Conservation (phyloP, 2,113 vertebrate genomes). For the Passer domesticus region DNA sequence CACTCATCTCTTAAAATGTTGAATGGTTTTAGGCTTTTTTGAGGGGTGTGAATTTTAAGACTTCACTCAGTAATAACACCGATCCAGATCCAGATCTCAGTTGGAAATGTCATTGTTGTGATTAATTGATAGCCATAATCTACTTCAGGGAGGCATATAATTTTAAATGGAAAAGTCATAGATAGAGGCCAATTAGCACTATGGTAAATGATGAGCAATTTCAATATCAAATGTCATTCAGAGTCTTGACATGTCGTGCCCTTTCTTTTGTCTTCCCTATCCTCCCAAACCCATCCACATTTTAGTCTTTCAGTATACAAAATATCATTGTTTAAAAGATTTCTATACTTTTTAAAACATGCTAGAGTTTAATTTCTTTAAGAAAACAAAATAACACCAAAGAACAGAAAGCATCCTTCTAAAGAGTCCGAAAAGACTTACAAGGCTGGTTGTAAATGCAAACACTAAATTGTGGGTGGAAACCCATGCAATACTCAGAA, state of each 20-base stretch:
- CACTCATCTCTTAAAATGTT: not conserved
- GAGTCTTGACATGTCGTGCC: not conserved
- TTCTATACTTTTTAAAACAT: not conserved
- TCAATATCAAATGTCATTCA: conserved; percentile 17
- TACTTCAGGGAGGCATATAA: not conserved
- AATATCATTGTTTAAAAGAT: not conserved
- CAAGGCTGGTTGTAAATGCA: not conserved
- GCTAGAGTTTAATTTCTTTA: not conserved
- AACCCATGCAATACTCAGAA: fast-evolving
- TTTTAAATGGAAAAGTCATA: conserved; percentile 28
- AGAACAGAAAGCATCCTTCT: not conserved
- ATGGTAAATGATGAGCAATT: conserved; percentile 22
- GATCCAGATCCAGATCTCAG: not conserved
- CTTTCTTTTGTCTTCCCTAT: not conserved
- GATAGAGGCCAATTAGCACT: conserved; percentile 18
- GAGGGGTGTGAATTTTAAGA: not conserved
- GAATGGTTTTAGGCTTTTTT: not conserved
- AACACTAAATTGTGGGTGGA: not conserved
- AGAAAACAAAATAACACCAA: not conserved
- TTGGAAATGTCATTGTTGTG: conserved; percentile 16
- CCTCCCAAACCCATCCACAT: fast-evolving
- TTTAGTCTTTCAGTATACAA: not conserved
- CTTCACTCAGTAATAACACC: not conserved
- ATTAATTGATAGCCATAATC: conserved; percentile 12
- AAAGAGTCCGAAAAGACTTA: not conserved